Evolutionary conservation across 2,113 vertebrate genomes (phyloP).

Genomic region (Trogon melanurus): DNA sequence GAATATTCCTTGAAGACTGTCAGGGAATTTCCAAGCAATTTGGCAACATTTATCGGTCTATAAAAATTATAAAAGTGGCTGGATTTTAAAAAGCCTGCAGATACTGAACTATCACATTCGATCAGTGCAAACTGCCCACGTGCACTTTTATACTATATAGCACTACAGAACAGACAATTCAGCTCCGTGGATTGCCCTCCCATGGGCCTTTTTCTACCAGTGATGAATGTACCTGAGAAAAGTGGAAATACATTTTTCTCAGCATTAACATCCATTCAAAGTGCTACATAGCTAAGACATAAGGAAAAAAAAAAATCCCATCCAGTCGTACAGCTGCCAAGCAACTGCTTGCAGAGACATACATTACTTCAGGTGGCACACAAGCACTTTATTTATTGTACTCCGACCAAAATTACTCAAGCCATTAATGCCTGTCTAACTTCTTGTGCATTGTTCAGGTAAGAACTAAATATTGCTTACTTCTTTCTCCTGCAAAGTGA

Average conservation of each 20-base stretch:
- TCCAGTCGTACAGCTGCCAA: background rate
- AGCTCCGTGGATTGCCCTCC: background rate
- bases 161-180: background rate
- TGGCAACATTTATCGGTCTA: background rate
- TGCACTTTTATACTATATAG: background rate
- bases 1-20: background rate
- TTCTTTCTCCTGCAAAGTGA: background rate
- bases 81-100: background rate
- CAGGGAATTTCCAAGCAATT: constrained; percentile 4
- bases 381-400: background rate
- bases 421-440: background rate
- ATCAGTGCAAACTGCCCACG: background rate
- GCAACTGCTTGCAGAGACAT: background rate
- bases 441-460: background rate
- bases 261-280: background rate
- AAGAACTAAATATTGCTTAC: background rate
- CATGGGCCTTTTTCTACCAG: background rate
- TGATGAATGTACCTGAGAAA: background rate
- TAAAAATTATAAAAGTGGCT: background rate
- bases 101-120: background rate
- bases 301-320: background rate
- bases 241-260: background rate
- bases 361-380: background rate
- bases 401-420: background rate
- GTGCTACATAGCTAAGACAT: background rate